Conservation (phyloP, 1,140 invertebrate genomes). For the Nephila pilipes region DNA sequence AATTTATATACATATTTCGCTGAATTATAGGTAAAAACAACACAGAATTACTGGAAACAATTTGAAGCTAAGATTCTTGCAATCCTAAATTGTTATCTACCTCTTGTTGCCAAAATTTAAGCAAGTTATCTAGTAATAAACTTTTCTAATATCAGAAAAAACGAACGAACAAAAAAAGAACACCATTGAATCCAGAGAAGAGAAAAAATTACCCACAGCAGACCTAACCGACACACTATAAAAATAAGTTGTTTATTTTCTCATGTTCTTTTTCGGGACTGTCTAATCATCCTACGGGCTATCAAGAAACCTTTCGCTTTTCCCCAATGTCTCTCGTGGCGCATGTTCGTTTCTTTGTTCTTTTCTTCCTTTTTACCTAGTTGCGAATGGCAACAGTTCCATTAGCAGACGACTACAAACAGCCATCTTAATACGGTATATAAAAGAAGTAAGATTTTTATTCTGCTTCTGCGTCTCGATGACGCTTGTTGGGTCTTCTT, state of each 20-base stretch:
- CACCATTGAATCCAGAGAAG: not conserved
- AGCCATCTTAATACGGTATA: not conserved
- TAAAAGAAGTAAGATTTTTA: not conserved
- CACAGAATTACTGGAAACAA: too few relatives aligned
- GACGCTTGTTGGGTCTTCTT: not conserved
- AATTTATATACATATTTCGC: too few relatives aligned
- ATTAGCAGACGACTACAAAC: slow-evolving; percentile 8
- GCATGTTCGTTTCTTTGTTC: slow-evolving; percentile 8
- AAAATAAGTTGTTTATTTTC: slow-evolving; percentile 51
- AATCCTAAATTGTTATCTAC: too few relatives aligned
- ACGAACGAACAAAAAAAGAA: not conserved
- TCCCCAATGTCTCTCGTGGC: not conserved
- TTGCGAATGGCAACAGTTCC: slow-evolving; percentile 44
- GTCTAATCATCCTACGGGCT: not conserved
- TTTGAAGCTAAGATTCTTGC: too few relatives aligned
- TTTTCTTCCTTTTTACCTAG: not conserved
- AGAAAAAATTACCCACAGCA: not conserved
- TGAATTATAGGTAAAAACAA: too few relatives aligned
- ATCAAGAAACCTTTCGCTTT: not conserved
- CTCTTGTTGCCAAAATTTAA: too few relatives aligned
- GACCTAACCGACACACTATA: not conserved
- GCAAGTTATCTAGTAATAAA: too few relatives aligned
- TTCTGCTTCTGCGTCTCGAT: not conserved
- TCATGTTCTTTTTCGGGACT: not conserved
- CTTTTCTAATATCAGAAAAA: too few relatives aligned